Evolutionary conservation across 2,888 invertebrate genomes (phyloP), one percentile per base, ranked within the genome.

Genomic region (Notocelia uddmanniana): DNA sequence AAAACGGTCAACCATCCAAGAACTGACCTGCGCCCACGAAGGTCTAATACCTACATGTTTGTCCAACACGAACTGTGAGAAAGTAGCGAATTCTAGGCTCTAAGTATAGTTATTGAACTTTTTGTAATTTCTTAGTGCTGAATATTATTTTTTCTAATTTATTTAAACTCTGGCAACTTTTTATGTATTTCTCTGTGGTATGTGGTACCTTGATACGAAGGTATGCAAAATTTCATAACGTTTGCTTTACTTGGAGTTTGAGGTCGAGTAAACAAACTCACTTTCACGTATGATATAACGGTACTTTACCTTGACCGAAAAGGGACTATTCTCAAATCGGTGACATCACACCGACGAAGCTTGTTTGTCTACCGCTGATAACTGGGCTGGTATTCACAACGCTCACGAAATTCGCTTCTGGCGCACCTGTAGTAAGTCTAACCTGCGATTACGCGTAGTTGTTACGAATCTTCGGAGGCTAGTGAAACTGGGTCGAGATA

Each of bases 301-400:
- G 52, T 64, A 34, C 52, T 37, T 64, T 54, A 23, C 57, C 57
- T 70, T 59, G 52, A 52, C 68, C 60, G 21, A 68, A 50, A 48
- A 50, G 58, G 64, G 52, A 18, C 58, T 58, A 66, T 69, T 64
- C 57, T 63, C 18, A 63, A 69, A 50, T 55, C 71, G 41, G 59
- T 72, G 72, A 72, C 68, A 62, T 72, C 67, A 72, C 37, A 55
- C 59, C 45, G 18, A 48, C 52, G 23, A 63, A 63, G 64, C 59
- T 37, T 52, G 71, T 50, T 69, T 69, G 64, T 71, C 60, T 48
- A 60, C 71, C 67, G 70, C 15, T 45, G 45, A 45, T 45, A 45
- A 45, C 45, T 45, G 5, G 45, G 1, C 45, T 0, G 45, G 45
- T 45, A 45, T 45, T 45, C 45, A 45, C 45, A n/a, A 45, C n/a